phyloP scores from a whole-genome alignment of 2,797 vertebrate genomes.

The Chaenodraco wilsoni region DNA sequence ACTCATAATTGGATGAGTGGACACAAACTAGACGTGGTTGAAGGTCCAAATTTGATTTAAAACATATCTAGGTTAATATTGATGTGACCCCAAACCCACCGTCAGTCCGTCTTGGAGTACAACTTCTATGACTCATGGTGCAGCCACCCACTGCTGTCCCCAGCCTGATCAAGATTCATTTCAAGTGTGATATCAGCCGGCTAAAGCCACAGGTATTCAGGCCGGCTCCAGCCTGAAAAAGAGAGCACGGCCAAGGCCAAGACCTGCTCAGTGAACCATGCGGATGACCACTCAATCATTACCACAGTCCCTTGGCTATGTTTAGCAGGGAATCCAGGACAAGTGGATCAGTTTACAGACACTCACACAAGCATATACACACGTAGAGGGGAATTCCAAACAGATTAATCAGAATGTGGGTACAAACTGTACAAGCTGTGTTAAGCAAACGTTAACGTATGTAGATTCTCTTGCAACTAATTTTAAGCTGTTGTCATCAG shows the following conservation, averaged over 20 bases:
- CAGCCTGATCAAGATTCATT: slow-evolving; percentile 47
- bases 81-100: slow-evolving; percentile 33
- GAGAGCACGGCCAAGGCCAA: background rate
- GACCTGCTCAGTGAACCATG: slow-evolving; percentile 22
- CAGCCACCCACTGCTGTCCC: background rate
- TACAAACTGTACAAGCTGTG: background rate
- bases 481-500: slow-evolving; percentile 2
- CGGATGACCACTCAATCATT: slow-evolving; percentile 45
- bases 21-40: background rate
- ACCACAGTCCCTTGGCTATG: slow-evolving; percentile 67
- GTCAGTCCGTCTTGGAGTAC: background rate
- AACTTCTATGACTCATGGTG: slow-evolving; percentile 22
- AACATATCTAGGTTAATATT: background rate
- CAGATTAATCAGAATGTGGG: slow-evolving; percentile 18
- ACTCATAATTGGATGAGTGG: too few relatives aligned
- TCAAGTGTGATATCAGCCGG: slow-evolving; percentile 18
- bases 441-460: background rate
- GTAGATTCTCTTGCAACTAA: background rate
- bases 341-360: slow-evolving; percentile 72
- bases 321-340: slow-evolving; percentile 84
- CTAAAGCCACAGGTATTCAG: slow-evolving; percentile 32
- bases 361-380: slow-evolving; percentile 16
- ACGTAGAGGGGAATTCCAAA: slow-evolving; percentile 25
- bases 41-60: background rate
- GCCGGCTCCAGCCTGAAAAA: slow-evolving; percentile 6